A percentile compares a stretch with the other conserved stretches of the same genome.
These are phyloP conservation scores for Parapsyche elsis DNA, from an alignment of 1,140 invertebrate genomes.

Conservation along the genomic window DNA sequence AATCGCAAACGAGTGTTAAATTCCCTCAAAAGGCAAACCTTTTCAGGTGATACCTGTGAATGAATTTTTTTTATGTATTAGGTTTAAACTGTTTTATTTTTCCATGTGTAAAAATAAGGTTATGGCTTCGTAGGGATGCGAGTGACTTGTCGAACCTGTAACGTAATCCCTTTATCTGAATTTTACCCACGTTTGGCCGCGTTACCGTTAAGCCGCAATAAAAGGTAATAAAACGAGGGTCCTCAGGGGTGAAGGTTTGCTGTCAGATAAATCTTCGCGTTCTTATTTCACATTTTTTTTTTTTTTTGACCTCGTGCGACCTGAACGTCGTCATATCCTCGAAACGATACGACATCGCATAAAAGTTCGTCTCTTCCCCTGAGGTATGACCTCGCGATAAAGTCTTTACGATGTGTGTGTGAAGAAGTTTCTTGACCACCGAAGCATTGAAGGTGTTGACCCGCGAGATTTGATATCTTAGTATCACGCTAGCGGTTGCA, in stretches of 20 bases:
- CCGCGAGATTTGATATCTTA: constrained; percentile 1
- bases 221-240: constrained; percentile 7
- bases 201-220: constrained; percentile 24
- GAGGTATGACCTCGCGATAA: too few species aligned
- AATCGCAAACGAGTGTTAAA: constrained; percentile 20
- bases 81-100: too few species aligned
- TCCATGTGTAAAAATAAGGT: not conserved
- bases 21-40: not conserved
- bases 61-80: not conserved
- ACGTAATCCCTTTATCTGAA: constrained; percentile 18
- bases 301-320: too few species aligned
- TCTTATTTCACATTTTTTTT: not conserved
- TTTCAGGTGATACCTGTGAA: not conserved
- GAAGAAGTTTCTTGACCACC: not conserved
- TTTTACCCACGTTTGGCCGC: constrained; percentile 14
- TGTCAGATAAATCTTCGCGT: constrained; percentile 21
- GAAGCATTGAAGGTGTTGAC: not conserved
- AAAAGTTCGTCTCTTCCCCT: not conserved
- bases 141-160: constrained; percentile 10
- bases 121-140: constrained; percentile 18
- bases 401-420: too few species aligned
- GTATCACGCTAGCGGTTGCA: not conserved
- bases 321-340: not conserved
- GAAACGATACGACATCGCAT: not conserved
- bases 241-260: constrained; percentile 14